Conservation (phyloP, 1,140 invertebrate genomes). For the Tenebrio molitor region DNA sequence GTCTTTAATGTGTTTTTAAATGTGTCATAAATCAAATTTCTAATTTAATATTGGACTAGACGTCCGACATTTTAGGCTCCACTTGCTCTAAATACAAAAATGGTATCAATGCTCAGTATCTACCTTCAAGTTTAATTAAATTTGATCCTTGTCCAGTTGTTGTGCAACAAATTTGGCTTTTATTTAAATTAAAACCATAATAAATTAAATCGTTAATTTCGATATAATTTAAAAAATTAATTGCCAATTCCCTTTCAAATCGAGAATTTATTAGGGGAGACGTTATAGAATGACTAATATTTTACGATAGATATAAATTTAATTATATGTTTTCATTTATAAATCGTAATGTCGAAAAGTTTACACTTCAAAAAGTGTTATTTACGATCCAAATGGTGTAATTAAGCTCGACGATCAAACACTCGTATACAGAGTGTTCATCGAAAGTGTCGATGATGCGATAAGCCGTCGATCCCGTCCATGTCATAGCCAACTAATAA, state of each 20-base stretch:
- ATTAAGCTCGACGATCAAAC: background rate
- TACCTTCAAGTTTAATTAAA: conserved; percentile 7
- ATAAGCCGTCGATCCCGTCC: too few species aligned
- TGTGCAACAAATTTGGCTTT: background rate
- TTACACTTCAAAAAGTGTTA: background rate
- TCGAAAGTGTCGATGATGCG: too few species aligned
- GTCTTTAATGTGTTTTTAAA: too few species aligned
- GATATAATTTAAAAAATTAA: conserved; percentile 25
- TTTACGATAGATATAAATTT: conserved; percentile 8
- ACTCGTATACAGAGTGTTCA: background rate
- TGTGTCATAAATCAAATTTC: too few species aligned
- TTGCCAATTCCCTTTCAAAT: conserved; percentile 21
- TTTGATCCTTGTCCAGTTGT: background rate
- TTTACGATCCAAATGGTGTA: background rate
- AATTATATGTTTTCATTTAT: conserved; percentile 6
- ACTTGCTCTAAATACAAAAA: background rate
- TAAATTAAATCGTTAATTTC: conserved; percentile 19
- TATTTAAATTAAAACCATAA: conserved; percentile 7
- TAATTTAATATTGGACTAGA: too few species aligned
- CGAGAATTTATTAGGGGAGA: background rate
- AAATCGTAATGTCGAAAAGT: background rate
- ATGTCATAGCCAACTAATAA: conserved; percentile 17
- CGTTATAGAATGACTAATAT: background rate
- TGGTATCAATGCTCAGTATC: conserved; percentile 1
- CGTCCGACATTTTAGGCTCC: background rate